Base-by-base conservation (phyloP, 2,113 vertebrate genomes). In the Manacus vitellinus region DNA sequence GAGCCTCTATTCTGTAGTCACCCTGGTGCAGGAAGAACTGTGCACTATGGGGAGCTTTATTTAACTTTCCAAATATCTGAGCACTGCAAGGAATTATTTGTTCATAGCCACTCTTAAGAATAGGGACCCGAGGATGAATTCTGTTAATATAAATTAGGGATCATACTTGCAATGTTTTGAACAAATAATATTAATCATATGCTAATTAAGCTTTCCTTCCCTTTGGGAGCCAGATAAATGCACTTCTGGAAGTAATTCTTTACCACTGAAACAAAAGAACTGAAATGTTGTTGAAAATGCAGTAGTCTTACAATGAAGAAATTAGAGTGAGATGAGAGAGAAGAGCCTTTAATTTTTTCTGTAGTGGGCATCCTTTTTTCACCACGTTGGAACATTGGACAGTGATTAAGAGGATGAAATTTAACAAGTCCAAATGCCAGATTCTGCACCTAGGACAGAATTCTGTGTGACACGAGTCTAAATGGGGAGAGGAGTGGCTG, bases 391-490 rank as follows among this genome's bases (percentile, higher is more conserved):
- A 33, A 18, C n/a, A 28, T 1, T 24, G 46, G 46, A 21, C 31
- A 52, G 1, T 61, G 51, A 73, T 39, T 39, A 28, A n/a, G 37
- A 19, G n/a, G n/a, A 56, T 39, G 23, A 65, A 74, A 55, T 55
- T 27, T 28, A 65, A 8, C 10, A 47, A 65, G 41, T 65, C n/a
- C n/a, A 46, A 63, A 8, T 73, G 28, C 28, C 3, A 3, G 17
- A 33, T 73, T 73, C 41, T 39, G 22, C 27, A 21, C 18, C 10
- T 55, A 6, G 22, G 22, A 37, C 2, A 6, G 58, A 46, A 22
- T 54, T 10, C 37, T 0, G 0, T 14, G 1, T 1, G 27, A 10
- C 27, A 33, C 18, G 33, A 37, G 58, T 37, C 6, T 21, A 33
- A 25, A 46, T 4, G 35, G 16, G 24, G 24, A 39, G 56, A 25